Percentiles rank a stretch among this genome's conserved stretches.
These are phyloP conservation scores for Lysiphlebus fabarum DNA, from an alignment of 1,140 invertebrate species.

Conservation along the genomic window DNA sequence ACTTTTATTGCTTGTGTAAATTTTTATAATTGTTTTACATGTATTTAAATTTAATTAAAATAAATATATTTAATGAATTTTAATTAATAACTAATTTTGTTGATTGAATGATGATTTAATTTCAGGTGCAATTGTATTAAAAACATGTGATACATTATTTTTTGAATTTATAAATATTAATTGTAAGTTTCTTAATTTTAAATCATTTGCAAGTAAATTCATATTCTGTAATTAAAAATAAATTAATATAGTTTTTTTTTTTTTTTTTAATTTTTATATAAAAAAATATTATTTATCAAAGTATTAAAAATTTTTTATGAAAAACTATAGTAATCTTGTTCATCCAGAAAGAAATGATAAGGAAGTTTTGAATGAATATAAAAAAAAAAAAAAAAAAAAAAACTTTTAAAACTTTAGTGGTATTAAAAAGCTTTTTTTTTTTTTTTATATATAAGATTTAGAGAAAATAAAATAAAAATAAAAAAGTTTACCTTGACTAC, in stretches of 20 bases:
- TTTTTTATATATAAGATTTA: not conserved
- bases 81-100: too few relatives aligned
- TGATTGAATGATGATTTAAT: conserved; percentile 6
- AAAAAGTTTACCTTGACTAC: conserved; percentile 55
- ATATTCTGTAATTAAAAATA: conserved; percentile 33
- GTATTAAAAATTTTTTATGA: not conserved
- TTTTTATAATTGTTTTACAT: too few relatives aligned
- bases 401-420: not conserved
- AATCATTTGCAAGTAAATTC: conserved; percentile 35
- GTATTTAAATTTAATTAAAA: not conserved
- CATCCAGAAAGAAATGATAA: not conserved
- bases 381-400: not conserved
- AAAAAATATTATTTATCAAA: not conserved
- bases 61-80: not conserved
- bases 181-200: conserved; percentile 29
- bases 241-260: not conserved
- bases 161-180: conserved; percentile 33
- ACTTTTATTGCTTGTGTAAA: too few relatives aligned
- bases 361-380: not conserved
- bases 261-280: too few relatives aligned
- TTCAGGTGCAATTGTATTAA: conserved; percentile 33
- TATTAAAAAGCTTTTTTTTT: not conserved
- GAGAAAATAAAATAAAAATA: conserved; percentile 11
- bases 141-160: conserved; percentile 20
- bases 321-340: not conserved